These are phyloP conservation scores for Nothura maculosa DNA, from an alignment of 2,797 vertebrate species.

Conservation along the genomic window DNA sequence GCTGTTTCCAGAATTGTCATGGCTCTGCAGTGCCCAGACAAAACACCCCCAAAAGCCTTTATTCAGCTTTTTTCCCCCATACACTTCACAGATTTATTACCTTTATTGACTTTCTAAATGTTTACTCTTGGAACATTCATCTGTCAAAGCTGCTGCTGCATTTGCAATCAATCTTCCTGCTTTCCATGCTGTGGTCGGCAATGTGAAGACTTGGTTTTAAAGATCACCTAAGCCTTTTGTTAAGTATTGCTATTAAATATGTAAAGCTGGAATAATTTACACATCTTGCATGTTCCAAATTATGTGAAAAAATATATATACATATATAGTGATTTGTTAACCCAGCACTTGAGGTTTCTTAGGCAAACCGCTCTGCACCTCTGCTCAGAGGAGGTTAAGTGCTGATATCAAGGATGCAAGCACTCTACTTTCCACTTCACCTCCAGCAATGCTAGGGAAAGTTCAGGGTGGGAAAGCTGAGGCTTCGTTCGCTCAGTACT, in stretches of 20 bases:
- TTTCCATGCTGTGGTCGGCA: conserved; percentile 4
- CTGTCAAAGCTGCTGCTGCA: conserved; percentile 54
- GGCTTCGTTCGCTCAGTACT: neutral
- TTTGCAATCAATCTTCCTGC: conserved; percentile 39
- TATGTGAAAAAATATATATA: neutral
- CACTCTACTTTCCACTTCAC: neutral
- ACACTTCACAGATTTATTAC: conserved; percentile 46
- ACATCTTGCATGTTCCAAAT: neutral
- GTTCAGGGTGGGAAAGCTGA: neutral
- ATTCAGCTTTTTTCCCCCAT: conserved; percentile 46
- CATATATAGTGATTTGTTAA: neutral
- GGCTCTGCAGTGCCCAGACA: neutral
- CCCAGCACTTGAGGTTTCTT: neutral
- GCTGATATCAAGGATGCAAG: neutral
- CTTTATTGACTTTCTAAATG: conserved; percentile 64
- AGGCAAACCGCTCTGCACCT: neutral
- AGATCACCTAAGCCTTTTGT: conserved; percentile 19
- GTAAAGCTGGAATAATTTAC: neutral
- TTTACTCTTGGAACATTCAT: conserved; percentile 61
- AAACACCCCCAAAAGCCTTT: conserved; percentile 34
- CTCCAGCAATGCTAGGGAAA: neutral
- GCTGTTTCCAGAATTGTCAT: conserved; percentile 32
- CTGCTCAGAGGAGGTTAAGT: neutral
- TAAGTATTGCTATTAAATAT: conserved; percentile 13
- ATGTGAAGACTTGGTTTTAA: conserved; percentile 8